Evolutionary conservation across 2,797 vertebrate genomes (phyloP).

Genomic region (Xyrichtys novacula): DNA sequence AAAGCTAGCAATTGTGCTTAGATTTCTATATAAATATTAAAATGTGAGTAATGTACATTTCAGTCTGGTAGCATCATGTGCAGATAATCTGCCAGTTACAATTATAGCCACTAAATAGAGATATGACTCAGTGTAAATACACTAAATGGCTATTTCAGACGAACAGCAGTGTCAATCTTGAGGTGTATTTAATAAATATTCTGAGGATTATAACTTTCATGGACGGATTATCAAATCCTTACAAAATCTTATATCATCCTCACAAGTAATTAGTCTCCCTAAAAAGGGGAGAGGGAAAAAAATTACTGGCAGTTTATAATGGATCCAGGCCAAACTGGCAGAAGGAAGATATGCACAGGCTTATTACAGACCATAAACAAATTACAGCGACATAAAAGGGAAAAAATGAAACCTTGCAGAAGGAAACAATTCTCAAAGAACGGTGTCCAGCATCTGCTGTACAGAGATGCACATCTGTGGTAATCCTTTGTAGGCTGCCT

Average conservation of each 20-base stretch:
- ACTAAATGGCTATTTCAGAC: background rate
- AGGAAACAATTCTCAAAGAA: constrained; percentile 69
- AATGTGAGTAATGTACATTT: too few relatives aligned
- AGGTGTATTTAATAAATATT: constrained; percentile 34
- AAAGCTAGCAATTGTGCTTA: too few relatives aligned
- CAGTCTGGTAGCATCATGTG: too few relatives aligned
- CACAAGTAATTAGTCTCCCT: constrained; percentile 62
- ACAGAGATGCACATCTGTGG: constrained; percentile 69
- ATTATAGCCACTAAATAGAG: background rate
- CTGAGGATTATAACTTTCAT: constrained; percentile 27
- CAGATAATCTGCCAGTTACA: background rate
- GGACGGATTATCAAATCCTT: constrained; percentile 38
- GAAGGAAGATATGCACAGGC: constrained; percentile 68
- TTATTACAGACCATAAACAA: constrained; percentile 79
- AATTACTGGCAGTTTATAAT: constrained; percentile 55
- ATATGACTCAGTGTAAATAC: background rate
- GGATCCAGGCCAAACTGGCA: constrained; percentile 73
- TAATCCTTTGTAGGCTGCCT: constrained; percentile 39
- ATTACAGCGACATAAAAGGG: constrained; percentile 71
- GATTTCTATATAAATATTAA: too few relatives aligned
- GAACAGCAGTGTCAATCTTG: background rate
- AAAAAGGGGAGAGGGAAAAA: constrained; percentile 46
- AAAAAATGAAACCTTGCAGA: constrained; percentile 72
- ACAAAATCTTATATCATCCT: constrained; percentile 47
- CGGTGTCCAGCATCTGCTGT: constrained; percentile 69